Evolutionary conservation across 2,113 vertebrate genomes (phyloP).

Genomic region (Varanus komodoensis): DNA sequence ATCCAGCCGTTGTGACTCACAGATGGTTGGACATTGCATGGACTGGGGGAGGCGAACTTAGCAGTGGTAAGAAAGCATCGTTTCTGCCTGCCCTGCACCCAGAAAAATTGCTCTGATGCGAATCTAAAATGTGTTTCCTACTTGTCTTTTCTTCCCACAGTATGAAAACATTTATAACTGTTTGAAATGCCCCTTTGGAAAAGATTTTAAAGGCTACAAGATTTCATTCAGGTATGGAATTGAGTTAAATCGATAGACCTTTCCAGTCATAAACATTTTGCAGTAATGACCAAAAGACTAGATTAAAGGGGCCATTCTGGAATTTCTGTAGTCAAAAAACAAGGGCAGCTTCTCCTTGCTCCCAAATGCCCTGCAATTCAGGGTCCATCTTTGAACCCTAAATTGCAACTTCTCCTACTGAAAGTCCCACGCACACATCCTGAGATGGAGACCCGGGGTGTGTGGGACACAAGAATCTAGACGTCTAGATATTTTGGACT

Average conservation of each 20-base stretch:
- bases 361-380: background rate
- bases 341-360: background rate
- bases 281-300: background rate
- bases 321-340: background rate
- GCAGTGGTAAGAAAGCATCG: too few relatives aligned
- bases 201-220: background rate
- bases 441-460: background rate
- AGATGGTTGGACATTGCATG: background rate
- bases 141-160: background rate
- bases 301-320: background rate
- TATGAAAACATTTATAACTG: background rate
- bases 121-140: accelerated
- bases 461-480: too few relatives aligned
- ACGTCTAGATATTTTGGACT: too few relatives aligned
- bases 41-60: too few relatives aligned
- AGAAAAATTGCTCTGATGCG: background rate
- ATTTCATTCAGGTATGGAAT: background rate
- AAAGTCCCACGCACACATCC: background rate
- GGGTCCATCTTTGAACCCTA: background rate
- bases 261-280: background rate
- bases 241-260: background rate
- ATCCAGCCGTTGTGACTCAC: background rate
- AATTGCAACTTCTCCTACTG: background rate
- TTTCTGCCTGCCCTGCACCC: background rate
- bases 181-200: accelerated